Evolutionary conservation across 2,113 vertebrate genomes (phyloP).

Genomic region (Rhea pennata): DNA sequence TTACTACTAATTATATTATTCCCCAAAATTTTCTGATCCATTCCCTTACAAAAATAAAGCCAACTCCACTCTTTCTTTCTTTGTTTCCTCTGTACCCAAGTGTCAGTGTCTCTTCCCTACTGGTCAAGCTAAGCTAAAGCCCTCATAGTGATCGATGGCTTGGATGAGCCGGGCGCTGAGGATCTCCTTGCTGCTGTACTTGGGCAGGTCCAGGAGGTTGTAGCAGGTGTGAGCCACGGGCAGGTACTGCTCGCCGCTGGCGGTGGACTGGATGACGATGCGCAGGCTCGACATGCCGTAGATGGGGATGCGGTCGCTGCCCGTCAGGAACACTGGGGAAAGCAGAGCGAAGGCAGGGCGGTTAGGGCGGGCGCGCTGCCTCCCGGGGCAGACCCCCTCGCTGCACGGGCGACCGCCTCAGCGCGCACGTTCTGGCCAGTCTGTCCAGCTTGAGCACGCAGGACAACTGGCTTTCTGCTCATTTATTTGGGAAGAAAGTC

Average conservation of each 20-base stretch:
- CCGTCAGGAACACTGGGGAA: constrained; percentile 91
- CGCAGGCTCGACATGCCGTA: constrained; percentile 95
- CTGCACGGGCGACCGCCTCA: neutral
- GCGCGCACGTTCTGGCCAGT: neutral
- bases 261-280: constrained; percentile 92
- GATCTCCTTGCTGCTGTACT: constrained; percentile 93
- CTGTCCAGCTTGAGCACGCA: neutral
- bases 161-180: constrained; percentile 86
- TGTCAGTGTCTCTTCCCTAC: neutral
- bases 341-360: neutral
- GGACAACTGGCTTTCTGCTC: neutral
- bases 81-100: neutral
- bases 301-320: constrained; percentile 98
- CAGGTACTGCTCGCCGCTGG: constrained; percentile 88
- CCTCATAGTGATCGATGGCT: constrained; percentile 96
- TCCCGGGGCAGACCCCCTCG: neutral
- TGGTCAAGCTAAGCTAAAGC: constrained; percentile 93
- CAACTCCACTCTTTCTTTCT: neutral
- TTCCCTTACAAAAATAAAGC: constrained; percentile 79
- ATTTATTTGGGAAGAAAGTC: too few relatives aligned
- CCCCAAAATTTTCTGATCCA: neutral
- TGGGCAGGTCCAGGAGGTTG: constrained; percentile 96
- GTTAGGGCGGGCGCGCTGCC: accelerated
- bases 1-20: neutral
- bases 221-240: constrained; percentile 98